Conservation (phyloP, 2,113 vertebrate species). For the Passerina amoena region DNA sequence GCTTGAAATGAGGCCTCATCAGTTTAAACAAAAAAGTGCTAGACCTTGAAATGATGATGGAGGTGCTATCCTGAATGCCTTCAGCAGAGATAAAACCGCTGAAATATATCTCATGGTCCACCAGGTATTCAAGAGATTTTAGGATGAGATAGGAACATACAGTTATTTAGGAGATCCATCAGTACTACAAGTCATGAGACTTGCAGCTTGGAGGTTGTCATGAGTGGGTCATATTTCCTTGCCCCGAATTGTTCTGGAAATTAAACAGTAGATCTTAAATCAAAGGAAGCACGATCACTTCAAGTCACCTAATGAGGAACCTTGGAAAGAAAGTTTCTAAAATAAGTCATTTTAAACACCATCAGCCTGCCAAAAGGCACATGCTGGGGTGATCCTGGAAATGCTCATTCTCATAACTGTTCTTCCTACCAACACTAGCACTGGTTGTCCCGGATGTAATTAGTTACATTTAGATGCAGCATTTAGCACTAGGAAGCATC, state of each 20-base stretch:
- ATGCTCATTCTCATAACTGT: neutral
- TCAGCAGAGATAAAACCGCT: neutral
- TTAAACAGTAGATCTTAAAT: neutral
- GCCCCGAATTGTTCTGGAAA: neutral
- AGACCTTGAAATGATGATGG: neutral
- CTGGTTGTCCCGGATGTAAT: neutral
- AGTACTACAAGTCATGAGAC: neutral
- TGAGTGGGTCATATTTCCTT: neutral
- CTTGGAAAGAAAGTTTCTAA: neutral
- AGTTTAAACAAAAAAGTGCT: neutral
- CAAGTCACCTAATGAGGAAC: neutral
- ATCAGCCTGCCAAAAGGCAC: rapidly evolving
- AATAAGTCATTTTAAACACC: neutral
- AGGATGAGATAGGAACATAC: neutral
- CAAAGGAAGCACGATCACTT: neutral
- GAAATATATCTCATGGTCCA: neutral
- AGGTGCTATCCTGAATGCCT: neutral
- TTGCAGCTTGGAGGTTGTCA: neutral
- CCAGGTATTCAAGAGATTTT: neutral
- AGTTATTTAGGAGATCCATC: neutral
- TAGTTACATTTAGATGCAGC: neutral
- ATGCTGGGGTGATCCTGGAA: neutral
- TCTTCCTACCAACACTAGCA: neutral
- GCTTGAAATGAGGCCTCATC: neutral
- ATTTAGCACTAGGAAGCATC: neutral